Evolutionary conservation across 2,888 invertebrate genomes (phyloP), one percentile per base, ranked within the genome.

Genomic region (Lasioglossum leucozonium): DNA sequence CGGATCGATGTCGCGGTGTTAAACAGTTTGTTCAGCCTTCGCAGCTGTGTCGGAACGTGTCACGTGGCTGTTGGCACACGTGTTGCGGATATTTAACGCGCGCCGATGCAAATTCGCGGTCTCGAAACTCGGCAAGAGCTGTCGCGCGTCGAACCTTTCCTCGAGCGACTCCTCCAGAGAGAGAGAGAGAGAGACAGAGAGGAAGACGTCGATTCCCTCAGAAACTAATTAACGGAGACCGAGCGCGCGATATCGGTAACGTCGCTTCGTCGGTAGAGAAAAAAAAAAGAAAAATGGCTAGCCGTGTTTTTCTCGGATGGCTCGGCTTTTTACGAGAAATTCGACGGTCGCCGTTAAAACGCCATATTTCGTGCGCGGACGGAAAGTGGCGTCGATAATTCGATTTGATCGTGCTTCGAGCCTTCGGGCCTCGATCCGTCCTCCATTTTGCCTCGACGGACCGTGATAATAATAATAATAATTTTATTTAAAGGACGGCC

Each of bases 1-100:
- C 26, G 40, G 42, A 82, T 67, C 82, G 77, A 84, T 82, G 51
- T 67, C 77, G 69, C 18, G 30, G 40, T 69, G 42, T 77, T 34
- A 81, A n/a, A 13, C 47, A 44, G 75, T 76, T 83, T 67, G 82
- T 76, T 84, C 44, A 74, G 62, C 51, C 77, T 74, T 34, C 51
- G 8, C 84, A 81, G 72, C 82, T 83, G 84, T 83, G 77, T 83
- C 74, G 22, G 74, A 74, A 65, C 84, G 13, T 42, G 58, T 73
- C 47, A 51, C 76, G 55, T 72, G 44, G 37, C 40, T 40, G 72
- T 51, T 69, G 40, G 2, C 77, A 42, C 77, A 73, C 67, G 67
- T 77, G 76, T 55, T n/a, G 67, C 55, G 42, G 47, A 67, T 73
- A 77, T 71, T 40, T 55, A 18, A n/a, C 6, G 58, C 37, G 47